Percentiles rank a stretch among this genome's conserved stretches.
These are phyloP conservation scores for Perodicticus potto DNA, from an alignment of 2,797 vertebrate species.

Conservation along the genomic window DNA sequence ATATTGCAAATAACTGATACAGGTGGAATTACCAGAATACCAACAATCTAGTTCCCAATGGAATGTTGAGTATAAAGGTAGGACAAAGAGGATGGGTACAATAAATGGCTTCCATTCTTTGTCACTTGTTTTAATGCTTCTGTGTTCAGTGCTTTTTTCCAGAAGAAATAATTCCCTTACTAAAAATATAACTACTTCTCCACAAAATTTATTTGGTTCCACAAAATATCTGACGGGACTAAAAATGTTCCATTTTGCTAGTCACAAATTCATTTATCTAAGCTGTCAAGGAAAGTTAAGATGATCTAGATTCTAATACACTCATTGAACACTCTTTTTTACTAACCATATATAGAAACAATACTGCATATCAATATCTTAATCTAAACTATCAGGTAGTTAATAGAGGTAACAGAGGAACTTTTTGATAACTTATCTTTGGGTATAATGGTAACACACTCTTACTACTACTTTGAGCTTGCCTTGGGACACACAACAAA, in stretches of 20 bases:
- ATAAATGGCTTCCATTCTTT: slow-evolving; percentile 31
- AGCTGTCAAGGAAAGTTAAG: slow-evolving; percentile 15
- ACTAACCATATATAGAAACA: neutral
- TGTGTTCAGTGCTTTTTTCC: slow-evolving; percentile 30
- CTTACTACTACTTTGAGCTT: neutral
- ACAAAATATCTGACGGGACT: slow-evolving; percentile 27
- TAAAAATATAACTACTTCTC: slow-evolving; percentile 63
- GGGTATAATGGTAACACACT: neutral
- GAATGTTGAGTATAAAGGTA: neutral
- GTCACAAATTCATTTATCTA: slow-evolving; percentile 55
- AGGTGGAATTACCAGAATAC: neutral
- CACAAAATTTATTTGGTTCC: slow-evolving; percentile 47
- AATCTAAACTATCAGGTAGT: neutral
- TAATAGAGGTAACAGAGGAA: neutral
- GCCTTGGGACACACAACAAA: neutral
- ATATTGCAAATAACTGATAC: neutral
- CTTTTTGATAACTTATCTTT: neutral
- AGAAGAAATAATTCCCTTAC: slow-evolving; percentile 60
- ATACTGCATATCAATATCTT: neutral
- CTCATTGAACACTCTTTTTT: neutral
- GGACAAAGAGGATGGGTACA: slow-evolving; percentile 40
- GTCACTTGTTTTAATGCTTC: slow-evolving; percentile 38
- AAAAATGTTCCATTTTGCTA: slow-evolving; percentile 27
- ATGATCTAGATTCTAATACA: neutral
- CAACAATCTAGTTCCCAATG: neutral